Percentiles rank a stretch among this genome's conserved stretches.
These are phyloP conservation scores for Neopelma chrysocephalum DNA, from an alignment of 2,797 vertebrate species.

Conservation along the genomic window DNA sequence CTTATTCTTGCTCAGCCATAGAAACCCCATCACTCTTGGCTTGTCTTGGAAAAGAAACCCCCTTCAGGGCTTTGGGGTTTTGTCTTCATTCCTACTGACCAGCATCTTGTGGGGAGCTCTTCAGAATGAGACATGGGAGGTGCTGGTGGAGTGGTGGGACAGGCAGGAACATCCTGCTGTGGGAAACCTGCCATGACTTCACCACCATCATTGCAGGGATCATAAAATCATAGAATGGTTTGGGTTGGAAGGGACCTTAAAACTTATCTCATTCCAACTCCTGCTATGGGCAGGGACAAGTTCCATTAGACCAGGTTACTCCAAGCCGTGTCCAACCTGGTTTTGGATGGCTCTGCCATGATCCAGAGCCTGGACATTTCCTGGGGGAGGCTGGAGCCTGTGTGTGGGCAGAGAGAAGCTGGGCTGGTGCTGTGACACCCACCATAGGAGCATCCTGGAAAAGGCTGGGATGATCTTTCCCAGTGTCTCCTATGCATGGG, in stretches of 20 bases:
- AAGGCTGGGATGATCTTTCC: background rate
- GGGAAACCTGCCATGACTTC: fast-evolving
- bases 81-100: fast-evolving
- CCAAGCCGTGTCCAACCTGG: background rate
- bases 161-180: fast-evolving
- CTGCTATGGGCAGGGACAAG: background rate
- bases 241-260: background rate
- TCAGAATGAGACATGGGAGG: background rate
- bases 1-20: background rate
- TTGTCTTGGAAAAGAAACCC: background rate
- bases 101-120: background rate
- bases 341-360: background rate
- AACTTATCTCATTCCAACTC: background rate
- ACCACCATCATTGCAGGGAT: fast-evolving
- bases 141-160: background rate
- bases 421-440: background rate
- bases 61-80: background rate
- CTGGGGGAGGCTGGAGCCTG: background rate
- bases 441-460: background rate
- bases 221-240: fast-evolving
- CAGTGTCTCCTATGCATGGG: fast-evolving
- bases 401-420: background rate
- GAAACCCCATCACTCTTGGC: background rate
- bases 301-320: fast-evolving
- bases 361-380: background rate